A percentile compares a stretch with the other conserved stretches of the same genome.
Evolutionary conservation across 2,113 vertebrate genomes (phyloP).

Genomic region (Rhinogobius similis): DNA sequence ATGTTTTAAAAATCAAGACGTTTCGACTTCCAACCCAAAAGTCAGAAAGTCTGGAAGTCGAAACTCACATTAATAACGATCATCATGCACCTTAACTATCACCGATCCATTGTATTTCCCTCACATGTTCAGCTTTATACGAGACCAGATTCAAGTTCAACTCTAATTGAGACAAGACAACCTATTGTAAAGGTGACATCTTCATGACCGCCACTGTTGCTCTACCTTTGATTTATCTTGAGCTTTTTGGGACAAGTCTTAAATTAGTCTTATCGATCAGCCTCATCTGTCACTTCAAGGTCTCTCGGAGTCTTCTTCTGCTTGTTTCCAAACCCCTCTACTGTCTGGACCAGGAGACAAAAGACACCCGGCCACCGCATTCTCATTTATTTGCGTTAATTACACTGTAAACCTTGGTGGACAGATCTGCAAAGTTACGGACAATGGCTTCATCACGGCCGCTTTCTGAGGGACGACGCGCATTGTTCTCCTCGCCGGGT

Average conservation of each 20-base stretch:
- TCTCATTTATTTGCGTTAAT: constrained; percentile 45
- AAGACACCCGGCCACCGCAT: neutral
- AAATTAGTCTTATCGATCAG: constrained; percentile 2
- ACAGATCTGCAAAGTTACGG: constrained; percentile 10
- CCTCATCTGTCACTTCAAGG: constrained; percentile 1
- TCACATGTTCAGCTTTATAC: neutral
- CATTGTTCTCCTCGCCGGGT: constrained; percentile 3
- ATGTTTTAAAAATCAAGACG: no score
- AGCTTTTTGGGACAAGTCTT: constrained; percentile 1
- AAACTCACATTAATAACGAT: neutral
- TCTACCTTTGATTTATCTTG: neutral
- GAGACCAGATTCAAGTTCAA: neutral
- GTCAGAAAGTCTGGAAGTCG: no score
- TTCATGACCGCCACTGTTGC: neutral
- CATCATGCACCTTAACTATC: neutral
- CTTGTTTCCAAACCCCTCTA: neutral
- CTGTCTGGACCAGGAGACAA: constrained; percentile 22
- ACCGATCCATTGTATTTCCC: no score
- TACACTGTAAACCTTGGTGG: constrained; percentile 18
- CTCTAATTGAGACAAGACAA: neutral
- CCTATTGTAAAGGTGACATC: neutral
- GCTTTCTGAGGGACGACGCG: constrained; percentile 15
- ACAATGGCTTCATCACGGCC: constrained; percentile 18
- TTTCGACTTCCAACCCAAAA: no score
- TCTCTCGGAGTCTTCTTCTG: neutral